phyloP scores from a whole-genome alignment of 2,888 invertebrate species.

The Acanthosepion pharaonis region DNA sequence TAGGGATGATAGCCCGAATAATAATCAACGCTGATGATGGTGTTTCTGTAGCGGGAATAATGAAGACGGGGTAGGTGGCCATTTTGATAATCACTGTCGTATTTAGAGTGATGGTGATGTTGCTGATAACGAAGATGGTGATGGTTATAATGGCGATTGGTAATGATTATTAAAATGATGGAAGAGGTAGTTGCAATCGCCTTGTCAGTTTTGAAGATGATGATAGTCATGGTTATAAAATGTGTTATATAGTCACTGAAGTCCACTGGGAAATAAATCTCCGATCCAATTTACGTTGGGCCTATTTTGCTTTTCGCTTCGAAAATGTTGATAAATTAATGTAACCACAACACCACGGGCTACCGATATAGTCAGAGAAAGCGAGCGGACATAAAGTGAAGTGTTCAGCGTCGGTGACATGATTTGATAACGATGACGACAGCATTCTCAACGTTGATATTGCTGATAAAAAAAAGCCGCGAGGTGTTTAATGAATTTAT shows the following conservation, averaged over 20 bases:
- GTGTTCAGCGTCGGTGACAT: too few relatives aligned
- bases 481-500: too few relatives aligned
- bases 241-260: not conserved
- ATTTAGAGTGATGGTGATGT: not conserved
- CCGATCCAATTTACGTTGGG: not conserved
- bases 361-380: not conserved
- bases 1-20: not conserved
- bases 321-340: not conserved
- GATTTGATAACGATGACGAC: too few relatives aligned
- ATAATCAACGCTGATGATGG: not conserved
- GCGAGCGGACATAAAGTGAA: too few relatives aligned
- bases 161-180: not conserved
- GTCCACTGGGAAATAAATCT: not conserved
- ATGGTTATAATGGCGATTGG: not conserved
- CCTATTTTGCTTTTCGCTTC: not conserved
- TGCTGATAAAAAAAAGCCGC: too few relatives aligned
- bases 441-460: too few relatives aligned
- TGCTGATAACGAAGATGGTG: not conserved
- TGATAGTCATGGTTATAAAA: not conserved
- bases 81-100: not conserved
- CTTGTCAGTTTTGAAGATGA: not conserved
- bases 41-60: not conserved
- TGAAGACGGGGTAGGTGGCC: not conserved
- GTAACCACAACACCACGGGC: not conserved
- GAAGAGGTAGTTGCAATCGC: not conserved